These are phyloP conservation scores for Antheraea yamamai DNA, from an alignment of 2,888 invertebrate species.

Conservation along the genomic window DNA sequence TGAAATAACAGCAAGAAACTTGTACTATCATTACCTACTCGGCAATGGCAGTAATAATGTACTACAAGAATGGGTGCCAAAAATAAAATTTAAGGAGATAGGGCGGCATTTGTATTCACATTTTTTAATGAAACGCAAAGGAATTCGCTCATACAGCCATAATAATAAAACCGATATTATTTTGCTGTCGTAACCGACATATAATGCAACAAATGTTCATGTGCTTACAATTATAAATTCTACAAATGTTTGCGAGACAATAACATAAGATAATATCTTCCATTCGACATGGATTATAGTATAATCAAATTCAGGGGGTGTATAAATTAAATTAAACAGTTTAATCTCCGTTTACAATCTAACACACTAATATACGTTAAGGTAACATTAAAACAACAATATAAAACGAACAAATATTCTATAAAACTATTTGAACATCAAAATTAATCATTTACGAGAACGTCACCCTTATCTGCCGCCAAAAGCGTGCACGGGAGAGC, in stretches of 20 bases:
- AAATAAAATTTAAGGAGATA: too few species aligned
- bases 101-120: too few species aligned
- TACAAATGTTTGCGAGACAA: neutral
- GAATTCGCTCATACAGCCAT: too few species aligned
- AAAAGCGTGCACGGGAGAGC: neutral
- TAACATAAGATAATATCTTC: neutral
- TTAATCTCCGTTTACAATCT: neutral
- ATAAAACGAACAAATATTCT: constrained; percentile 7
- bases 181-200: too few species aligned
- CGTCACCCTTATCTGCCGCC: constrained; percentile 14
- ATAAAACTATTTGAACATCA: constrained; percentile 15
- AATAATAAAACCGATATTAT: too few species aligned
- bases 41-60: too few species aligned
- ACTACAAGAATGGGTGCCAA: too few species aligned
- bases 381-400: constrained; percentile 8
- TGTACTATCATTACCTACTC: too few species aligned
- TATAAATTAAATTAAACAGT: constrained; percentile 7
- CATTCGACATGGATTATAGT: neutral
- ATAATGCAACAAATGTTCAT: neutral
- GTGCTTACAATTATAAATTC: neutral
- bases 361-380: constrained; percentile 13
- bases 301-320: neutral
- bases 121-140: too few species aligned
- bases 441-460: constrained; percentile 12
- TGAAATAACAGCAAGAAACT: too few species aligned